Base-by-base conservation (phyloP, 2,797 vertebrate genomes). In the Micromesistius poutassou region DNA sequence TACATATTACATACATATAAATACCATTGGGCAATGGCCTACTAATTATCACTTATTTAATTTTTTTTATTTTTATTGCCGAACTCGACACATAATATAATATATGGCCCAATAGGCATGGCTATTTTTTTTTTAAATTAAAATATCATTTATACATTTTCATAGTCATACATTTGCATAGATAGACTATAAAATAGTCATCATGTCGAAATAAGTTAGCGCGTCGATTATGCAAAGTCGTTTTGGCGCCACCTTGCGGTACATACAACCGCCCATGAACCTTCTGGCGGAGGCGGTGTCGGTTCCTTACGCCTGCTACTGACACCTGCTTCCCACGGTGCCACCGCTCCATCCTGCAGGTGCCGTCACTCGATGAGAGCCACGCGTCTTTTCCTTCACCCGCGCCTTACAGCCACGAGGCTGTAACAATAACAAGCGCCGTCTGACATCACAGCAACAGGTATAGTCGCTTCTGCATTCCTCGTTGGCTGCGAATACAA, bases 401-500 rank as follows among this genome's bases (percentile, higher is more conserved):
- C 13, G 40, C 40, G 14, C 12, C 66, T 13, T 30, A 28, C 6
- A 25, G 28, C 75, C 62, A 30, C 42, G 8, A 25, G 75, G 76
- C 71, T 66, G n/a, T n/a, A n/a, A 30, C 33, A 40, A 7, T 72
- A 28, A 19, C 42, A 72, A 46, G 14, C 19, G 38, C 30, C 9
- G 16, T 8, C 77, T 82, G 80, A 81, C 79, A 79, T 14, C 83
- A 71, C 38, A 87, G 89, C 90, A 93, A 93, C 92, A 93, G 92
- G 93, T 93, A 88, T 84, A 89, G 87, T 91, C 80, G 85, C 88
- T 89, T 87, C 83, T 40, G 83, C 91, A 92, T 91, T 91, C 91
- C 89, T 86, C 0, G n/a, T 28, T 12, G 77, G 81, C 78, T 22
- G 2, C 77, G 38, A 7, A 79, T 75, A 84, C 80, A 78, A 81